A percentile compares a stretch with the other conserved stretches of the same genome.
These are phyloP conservation scores for Epinotia nisella DNA, from an alignment of 2,888 invertebrate species.

Conservation along the genomic window DNA sequence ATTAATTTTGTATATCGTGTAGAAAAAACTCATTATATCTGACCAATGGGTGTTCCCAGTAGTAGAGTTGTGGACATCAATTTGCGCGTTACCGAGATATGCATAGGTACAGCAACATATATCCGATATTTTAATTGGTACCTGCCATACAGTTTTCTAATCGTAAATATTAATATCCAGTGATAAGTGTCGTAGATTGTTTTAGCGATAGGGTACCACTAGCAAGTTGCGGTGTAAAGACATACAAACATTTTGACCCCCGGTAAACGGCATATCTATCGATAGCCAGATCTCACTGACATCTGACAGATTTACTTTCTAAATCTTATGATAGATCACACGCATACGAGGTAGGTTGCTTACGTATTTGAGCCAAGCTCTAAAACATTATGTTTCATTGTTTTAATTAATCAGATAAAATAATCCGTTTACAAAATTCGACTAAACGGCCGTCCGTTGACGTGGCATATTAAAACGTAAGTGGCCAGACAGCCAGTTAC, in stretches of 20 bases:
- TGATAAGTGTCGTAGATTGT: slow-evolving; percentile 2
- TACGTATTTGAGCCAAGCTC: background rate
- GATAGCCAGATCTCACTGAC: slow-evolving; percentile 15
- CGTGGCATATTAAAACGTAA: slow-evolving; percentile 78
- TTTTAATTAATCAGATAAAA: slow-evolving; percentile 40
- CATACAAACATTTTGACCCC: slow-evolving; percentile 23
- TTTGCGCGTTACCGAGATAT: background rate
- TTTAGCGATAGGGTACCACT: background rate
- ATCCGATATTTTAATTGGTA: background rate
- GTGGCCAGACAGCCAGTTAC: slow-evolving; percentile 73
- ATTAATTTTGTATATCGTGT: slow-evolving; percentile 25
- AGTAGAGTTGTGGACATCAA: background rate
- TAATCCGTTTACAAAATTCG: slow-evolving; percentile 18
- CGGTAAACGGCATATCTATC: slow-evolving; percentile 11
- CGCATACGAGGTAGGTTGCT: background rate
- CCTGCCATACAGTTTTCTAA: too few relatives aligned
- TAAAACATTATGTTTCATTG: background rate
- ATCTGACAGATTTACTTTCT: slow-evolving; percentile 30
- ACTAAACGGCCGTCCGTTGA: slow-evolving; percentile 53
- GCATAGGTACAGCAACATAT: background rate
- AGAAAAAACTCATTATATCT: slow-evolving; percentile 10
- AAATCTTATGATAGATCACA: slow-evolving; percentile 12
- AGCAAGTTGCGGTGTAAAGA: slow-evolving; percentile 1
- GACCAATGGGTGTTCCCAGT: background rate
- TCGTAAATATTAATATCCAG: background rate